Evolutionary conservation across 2,113 vertebrate genomes (phyloP).

Genomic region (Chinchilla lanigera): DNA sequence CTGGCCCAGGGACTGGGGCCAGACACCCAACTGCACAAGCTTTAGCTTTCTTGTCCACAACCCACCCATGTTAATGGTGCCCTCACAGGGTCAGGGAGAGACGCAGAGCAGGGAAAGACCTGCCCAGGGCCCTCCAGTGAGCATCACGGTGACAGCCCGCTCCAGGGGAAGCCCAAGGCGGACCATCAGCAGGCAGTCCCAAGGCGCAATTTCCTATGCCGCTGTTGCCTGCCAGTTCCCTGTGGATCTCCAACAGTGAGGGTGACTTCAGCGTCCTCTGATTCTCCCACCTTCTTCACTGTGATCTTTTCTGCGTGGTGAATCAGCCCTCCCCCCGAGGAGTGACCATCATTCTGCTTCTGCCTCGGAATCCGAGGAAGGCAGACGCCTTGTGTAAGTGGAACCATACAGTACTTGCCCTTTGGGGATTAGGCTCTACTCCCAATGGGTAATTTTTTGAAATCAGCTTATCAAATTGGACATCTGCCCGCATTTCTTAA

Average conservation of each 20-base stretch:
- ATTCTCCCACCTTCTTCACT: background rate
- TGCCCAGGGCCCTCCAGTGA: background rate
- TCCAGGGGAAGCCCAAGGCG: background rate
- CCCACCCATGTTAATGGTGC: background rate
- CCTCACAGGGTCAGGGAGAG: background rate
- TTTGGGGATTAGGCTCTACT: background rate
- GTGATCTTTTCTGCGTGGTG: background rate
- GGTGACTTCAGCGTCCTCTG: background rate
- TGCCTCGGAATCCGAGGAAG: background rate
- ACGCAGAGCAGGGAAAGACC: background rate
- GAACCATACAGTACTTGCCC: background rate
- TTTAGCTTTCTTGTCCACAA: background rate
- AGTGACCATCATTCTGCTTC: background rate
- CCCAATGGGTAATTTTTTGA: background rate
- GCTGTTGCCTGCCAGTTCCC: rapidly evolving
- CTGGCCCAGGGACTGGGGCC: background rate
- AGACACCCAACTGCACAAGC: background rate
- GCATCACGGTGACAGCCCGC: background rate
- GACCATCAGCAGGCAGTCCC: too few species aligned
- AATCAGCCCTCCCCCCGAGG: too few species aligned
- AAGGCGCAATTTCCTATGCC: background rate
- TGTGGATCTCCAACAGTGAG: background rate
- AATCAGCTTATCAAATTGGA: background rate
- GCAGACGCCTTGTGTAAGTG: background rate
- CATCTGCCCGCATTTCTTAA: background rate